A percentile compares a stretch with the other conserved stretches of the same genome.
phyloP scores from a whole-genome alignment of 2,888 invertebrate species.

The Petrolisthes manimaculis region DNA sequence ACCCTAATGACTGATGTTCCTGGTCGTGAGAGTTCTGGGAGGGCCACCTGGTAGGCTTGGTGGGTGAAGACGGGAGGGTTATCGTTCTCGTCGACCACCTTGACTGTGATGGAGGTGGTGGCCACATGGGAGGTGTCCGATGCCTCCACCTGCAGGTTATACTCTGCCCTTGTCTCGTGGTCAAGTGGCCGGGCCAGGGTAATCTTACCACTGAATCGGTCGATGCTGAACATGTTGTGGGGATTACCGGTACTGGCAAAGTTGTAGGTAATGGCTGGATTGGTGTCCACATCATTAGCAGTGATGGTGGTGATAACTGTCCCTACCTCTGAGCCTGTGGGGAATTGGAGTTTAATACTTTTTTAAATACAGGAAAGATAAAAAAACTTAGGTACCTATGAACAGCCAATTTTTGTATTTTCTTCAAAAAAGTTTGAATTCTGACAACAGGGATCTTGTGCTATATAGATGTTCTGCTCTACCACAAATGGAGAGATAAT shows the following conservation, averaged over 20 bases:
- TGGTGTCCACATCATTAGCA: slow-evolving; percentile 97
- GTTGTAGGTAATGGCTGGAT: slow-evolving; percentile 89
- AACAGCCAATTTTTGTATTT: no score
- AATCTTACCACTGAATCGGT: slow-evolving; percentile 92
- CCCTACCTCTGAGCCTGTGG: slow-evolving; percentile 75
- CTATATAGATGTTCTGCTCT: no score
- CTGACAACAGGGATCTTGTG: no score
- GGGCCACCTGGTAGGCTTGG: slow-evolving; percentile 64
- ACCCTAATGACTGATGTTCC: slow-evolving; percentile 65
- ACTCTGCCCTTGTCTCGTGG: slow-evolving; percentile 75
- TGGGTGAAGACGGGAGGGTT: slow-evolving; percentile 89
- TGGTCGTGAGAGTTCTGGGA: slow-evolving; percentile 62
- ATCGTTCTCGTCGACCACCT: slow-evolving; percentile 93
- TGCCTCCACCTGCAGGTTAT: slow-evolving; percentile 77
- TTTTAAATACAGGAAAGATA: no score
- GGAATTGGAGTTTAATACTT: no score
- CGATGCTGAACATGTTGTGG: slow-evolving; percentile 81
- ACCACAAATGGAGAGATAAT: no score
- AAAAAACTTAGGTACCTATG: no score
- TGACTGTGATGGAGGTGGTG: slow-evolving; percentile 83
- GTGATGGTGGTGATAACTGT: slow-evolving; percentile 89
- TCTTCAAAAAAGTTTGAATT: no score
- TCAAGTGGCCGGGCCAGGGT: slow-evolving; percentile 85
- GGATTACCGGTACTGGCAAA: slow-evolving; percentile 73
- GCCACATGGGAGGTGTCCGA: slow-evolving; percentile 89